These are phyloP conservation scores for Metallyticus violacea DNA, from an alignment of 2,888 invertebrate genomes.

Conservation along the genomic window DNA sequence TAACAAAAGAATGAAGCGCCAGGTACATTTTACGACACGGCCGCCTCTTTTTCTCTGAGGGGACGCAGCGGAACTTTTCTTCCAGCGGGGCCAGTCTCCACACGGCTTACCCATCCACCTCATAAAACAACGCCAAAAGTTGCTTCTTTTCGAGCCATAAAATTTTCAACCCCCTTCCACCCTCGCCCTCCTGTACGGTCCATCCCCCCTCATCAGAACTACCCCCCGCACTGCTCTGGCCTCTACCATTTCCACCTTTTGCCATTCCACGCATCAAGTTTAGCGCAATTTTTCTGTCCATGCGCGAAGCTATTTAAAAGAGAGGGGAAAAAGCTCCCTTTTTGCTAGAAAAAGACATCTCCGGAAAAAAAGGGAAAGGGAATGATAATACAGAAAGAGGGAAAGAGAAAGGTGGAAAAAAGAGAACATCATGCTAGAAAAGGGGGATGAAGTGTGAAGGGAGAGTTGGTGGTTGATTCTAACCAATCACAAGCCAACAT, in stretches of 20 bases:
- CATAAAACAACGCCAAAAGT: conserved; percentile 28
- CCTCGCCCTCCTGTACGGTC: not conserved
- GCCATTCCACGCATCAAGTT: conserved; percentile 24
- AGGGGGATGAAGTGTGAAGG: not conserved
- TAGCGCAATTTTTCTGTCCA: conserved; percentile 30
- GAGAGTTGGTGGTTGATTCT: conserved; percentile 26
- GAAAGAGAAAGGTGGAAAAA: conserved; percentile 13
- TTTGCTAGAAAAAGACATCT: conserved; percentile 5
- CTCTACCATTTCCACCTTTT: conserved; percentile 18
- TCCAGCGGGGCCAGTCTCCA: conserved; percentile 1
- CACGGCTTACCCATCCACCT: conserved; percentile 3
- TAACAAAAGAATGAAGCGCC: not conserved
- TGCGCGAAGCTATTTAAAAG: conserved; percentile 29
- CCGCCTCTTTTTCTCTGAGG: conserved; percentile 15
- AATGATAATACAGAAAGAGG: conserved; percentile 19
- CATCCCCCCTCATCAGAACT: conserved; percentile 2
- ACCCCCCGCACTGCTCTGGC: not conserved
- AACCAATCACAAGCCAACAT: conserved; percentile 27
- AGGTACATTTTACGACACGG: conserved; percentile 1
- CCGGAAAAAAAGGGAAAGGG: conserved; percentile 14
- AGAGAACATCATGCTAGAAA: conserved; percentile 9
- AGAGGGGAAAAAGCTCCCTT: conserved; percentile 6
- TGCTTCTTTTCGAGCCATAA: conserved; percentile 20
- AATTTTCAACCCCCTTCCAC: conserved; percentile 24
- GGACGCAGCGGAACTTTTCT: conserved; percentile 16